Base-by-base conservation (phyloP, 2,113 vertebrate species). In the Corydoras sp. region DNA sequence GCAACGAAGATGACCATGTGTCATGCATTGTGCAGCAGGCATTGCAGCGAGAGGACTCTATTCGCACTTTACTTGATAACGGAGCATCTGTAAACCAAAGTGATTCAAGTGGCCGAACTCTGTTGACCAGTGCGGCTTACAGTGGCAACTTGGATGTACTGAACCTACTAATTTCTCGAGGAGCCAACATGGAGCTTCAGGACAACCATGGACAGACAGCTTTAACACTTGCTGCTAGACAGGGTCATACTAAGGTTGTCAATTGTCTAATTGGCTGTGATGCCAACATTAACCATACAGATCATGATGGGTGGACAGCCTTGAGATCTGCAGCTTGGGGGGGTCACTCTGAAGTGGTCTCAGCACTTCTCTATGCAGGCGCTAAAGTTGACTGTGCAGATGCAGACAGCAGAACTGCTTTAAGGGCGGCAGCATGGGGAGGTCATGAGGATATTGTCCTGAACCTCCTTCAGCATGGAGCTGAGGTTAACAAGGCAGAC, bases 391-490 rank as follows among this genome's bases (percentile, higher is more conserved):
- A 99, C 80, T 98, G 96, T 14, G 94, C 96, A 0, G 97, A 99
- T 48, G 95, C 95, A 0, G 97, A 98, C 51, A 93, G 96, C 59
- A 88, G 97, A 30, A 98, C 97, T 0, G 97, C 97, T 0, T 76
- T 99, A 78, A 86, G 97, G 68, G 97, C 97, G 0, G 97, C 97
- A 0, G 96, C 97, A 0, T 99, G 96, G 97, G 97, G 97, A 9
- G 97, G 97, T 1, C 97, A 99, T 0, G 97, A 98, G 77, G 97
- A 98, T 68, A 97, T 99, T 0, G 97, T 99, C 29, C 86, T 99
- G 71, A 97, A 97, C 53, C 88, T 99, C 73, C 91, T 99, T 3
- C 97, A 97, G 5, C 96, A 98, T 0, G 97, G 97, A 0, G 97
- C 97, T 0, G 92, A 98, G 70, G 96, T 97, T 55, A 99, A 99